A percentile compares a stretch with the other conserved stretches of the same genome.
phyloP scores from a whole-genome alignment of 2,113 vertebrate genomes.

The Xenopus borealis region DNA sequence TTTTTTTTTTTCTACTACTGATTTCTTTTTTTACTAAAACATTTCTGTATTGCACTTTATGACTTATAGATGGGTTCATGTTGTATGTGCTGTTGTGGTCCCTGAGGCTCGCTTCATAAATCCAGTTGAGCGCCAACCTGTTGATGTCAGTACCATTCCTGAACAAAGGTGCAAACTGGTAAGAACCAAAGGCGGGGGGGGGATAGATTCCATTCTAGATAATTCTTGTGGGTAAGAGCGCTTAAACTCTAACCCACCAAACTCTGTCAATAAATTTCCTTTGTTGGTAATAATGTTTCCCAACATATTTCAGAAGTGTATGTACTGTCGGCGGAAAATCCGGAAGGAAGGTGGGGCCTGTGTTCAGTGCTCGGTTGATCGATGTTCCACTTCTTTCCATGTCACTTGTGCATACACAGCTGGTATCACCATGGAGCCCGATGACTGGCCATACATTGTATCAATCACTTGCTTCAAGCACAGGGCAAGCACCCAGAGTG shows the following conservation, averaged over 20 bases:
- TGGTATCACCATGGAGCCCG: conserved; percentile 84
- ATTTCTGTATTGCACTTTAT: conserved; percentile 10
- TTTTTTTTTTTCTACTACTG: too few species aligned
- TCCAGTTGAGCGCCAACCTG: conserved; percentile 81
- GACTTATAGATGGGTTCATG: conserved; percentile 83
- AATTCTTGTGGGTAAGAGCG: too few species aligned
- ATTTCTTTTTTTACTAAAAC: too few species aligned
- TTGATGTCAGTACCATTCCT: conserved; percentile 84
- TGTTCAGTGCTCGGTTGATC: conserved; percentile 87
- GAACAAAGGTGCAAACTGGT: conserved; percentile 91
- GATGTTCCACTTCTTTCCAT: conserved; percentile 94
- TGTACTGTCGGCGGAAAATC: conserved; percentile 82
- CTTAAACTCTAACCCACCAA: too few species aligned
- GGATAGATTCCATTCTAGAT: neutral
- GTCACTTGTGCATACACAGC: conserved; percentile 91
- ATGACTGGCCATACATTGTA: conserved; percentile 93
- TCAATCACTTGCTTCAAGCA: conserved; percentile 93
- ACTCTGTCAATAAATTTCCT: too few species aligned
- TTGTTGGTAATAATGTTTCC: neutral
- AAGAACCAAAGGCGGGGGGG: conserved; percentile 48
- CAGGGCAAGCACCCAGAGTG: conserved; percentile 61
- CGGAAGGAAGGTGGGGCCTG: conserved; percentile 80
- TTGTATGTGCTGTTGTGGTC: conserved; percentile 91
- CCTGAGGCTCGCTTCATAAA: conserved; percentile 87
- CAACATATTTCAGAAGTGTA: conserved; percentile 74